phyloP scores from a whole-genome alignment of 2,113 vertebrate species.

The Coptodon rendalli region DNA sequence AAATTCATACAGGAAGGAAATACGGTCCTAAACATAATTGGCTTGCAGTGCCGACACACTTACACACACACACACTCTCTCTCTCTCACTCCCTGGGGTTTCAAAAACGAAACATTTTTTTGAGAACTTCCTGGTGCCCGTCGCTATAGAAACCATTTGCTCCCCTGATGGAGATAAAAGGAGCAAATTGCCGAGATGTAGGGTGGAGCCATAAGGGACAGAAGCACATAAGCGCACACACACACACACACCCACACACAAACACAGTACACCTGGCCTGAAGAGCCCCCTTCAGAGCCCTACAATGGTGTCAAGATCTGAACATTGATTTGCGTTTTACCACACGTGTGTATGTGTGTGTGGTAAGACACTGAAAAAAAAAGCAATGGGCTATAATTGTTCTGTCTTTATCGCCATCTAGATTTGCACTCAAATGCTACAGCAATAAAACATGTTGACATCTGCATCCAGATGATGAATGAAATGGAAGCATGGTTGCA shows the following conservation, averaged over 20 bases:
- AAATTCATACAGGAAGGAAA: background rate
- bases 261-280: background rate
- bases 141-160: conserved; percentile 70
- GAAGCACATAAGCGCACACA: rapidly evolving
- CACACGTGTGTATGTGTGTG: background rate
- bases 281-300: conserved; percentile 12
- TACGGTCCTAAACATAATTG: background rate
- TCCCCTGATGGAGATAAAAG: conserved; percentile 56
- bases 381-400: background rate
- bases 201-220: conserved; percentile 44
- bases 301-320: conserved; percentile 39
- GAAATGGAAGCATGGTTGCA: background rate
- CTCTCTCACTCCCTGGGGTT: background rate
- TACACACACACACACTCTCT: background rate
- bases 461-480: background rate
- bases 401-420: background rate
- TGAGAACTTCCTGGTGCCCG: conserved; percentile 34
- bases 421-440: conserved; percentile 1
- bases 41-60: background rate
- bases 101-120: background rate
- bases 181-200: conserved; percentile 57
- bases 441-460: background rate
- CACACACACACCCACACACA: background rate
- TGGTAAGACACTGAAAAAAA: background rate
- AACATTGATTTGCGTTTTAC: conserved; percentile 32